Evolutionary conservation across 2,888 invertebrate genomes (phyloP), one percentile per base, ranked within the genome.

Genomic region (Oscheius sp.): DNA sequence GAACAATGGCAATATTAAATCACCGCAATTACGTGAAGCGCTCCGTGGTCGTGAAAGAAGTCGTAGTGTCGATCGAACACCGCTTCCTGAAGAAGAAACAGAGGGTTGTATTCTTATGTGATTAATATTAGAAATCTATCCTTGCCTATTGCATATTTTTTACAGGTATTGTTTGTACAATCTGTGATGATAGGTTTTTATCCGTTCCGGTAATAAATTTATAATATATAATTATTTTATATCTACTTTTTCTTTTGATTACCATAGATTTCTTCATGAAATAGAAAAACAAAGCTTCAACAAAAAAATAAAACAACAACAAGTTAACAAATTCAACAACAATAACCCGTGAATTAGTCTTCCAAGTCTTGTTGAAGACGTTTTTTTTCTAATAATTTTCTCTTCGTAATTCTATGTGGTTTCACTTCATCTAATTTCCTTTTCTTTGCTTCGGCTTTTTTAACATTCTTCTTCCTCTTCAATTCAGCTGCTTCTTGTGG

Each of bases 351-450:
- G n/a, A n/a, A n/a, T 26, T 59, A 59, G n/a, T 64, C 64, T 36
- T 67, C 67, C n/a, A n/a, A n/a, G 26, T 67, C 67, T 14, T 17
- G 22, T 22, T 24, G 1, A 44, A 67, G 67, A 17, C 59, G 41
- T 20, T 49, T 33, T 38, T 68, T 66, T 47, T 77, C 75, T 12
- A 68, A 47, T 17, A 61, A 50, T 38, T 72, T 50, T 24, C 83
- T 61, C 49, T 83, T 83, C 50, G 59, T 51, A n/a, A 75, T 70
- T 47, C 83, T 64, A 62, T 82, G 76, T 14, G 83, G 83, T 47
- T 78, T 77, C 38, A 69, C 36, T 54, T 72, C 75, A 63, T 83
- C 83, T 38, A 83, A 24, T 47, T 80, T 82, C 38, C 83, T 64
- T 57, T 81, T 83, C 33, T 73, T 61, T 22, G 72, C 62, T 6